phyloP scores from a whole-genome alignment of 2,113 vertebrate species.

The western clawed frog (Xenopus tropicalis) region UCB_Xtro_10.0 CM004451.2:14244001-14244500 shows the following conservation, averaged over 20 bases:
- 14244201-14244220: background rate
- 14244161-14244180: background rate
- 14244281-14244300: constrained; percentile 26
- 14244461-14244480: no score
- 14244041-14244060: no score
- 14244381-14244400: background rate
- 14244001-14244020: no score
- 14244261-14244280: constrained; percentile 23
- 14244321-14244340: background rate
- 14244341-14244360: constrained; percentile 15
- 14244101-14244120: background rate
- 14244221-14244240: constrained; percentile 7
- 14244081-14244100: no score
- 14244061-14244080: no score
- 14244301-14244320: constrained; percentile 6
- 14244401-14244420: background rate
- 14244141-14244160: background rate
- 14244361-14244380: background rate
- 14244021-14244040: no score
- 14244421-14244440: no score
- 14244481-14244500: no score
- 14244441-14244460: no score
- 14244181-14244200: background rate
- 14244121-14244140: background rate
- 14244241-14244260: constrained; percentile 34